Evolutionary conservation across 2,797 vertebrate species (phyloP).

Genomic region (Chanos chanos): DNA sequence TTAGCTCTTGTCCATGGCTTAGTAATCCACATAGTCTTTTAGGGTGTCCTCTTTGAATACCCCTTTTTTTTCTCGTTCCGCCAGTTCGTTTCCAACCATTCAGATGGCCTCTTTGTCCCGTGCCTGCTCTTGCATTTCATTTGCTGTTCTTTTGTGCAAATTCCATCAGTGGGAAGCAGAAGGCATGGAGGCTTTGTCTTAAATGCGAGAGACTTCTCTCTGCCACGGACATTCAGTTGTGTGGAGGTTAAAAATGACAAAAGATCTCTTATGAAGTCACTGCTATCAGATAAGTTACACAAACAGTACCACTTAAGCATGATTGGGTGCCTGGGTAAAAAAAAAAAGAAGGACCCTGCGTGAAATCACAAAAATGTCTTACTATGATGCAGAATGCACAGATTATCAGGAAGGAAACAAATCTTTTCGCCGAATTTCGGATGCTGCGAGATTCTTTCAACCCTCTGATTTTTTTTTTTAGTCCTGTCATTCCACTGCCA

Average conservation of each 20-base stretch:
- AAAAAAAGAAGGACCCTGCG: too few relatives aligned
- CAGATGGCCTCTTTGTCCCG: conserved; percentile 61
- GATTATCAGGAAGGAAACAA: too few relatives aligned
- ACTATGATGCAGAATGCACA: too few relatives aligned
- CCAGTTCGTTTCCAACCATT: conserved; percentile 65
- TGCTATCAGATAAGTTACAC: conserved; percentile 42
- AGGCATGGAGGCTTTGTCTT: conserved; percentile 63
- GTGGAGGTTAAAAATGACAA: conserved; percentile 56
- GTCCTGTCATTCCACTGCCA: conserved; percentile 43
- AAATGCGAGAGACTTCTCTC: conserved; percentile 57
- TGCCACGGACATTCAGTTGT: conserved; percentile 57
- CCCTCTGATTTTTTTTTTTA: conserved; percentile 52
- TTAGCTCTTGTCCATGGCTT: conserved; percentile 41
- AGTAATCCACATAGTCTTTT: conserved; percentile 42
- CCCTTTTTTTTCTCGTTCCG: conserved; percentile 56
- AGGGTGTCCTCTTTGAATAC: conserved; percentile 55
- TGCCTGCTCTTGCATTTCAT: conserved; percentile 65
- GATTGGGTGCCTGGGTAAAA: conserved; percentile 32
- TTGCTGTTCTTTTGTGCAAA: conserved; percentile 63
- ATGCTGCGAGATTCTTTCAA: too few relatives aligned
- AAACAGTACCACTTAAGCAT: conserved; percentile 40
- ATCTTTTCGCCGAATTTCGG: too few relatives aligned
- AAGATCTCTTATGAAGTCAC: conserved; percentile 41
- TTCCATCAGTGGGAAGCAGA: conserved; percentile 58
- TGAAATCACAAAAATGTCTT: too few relatives aligned